Conservation (phyloP, 2,113 vertebrate genomes). For the Bubalus kerabau region DNA sequence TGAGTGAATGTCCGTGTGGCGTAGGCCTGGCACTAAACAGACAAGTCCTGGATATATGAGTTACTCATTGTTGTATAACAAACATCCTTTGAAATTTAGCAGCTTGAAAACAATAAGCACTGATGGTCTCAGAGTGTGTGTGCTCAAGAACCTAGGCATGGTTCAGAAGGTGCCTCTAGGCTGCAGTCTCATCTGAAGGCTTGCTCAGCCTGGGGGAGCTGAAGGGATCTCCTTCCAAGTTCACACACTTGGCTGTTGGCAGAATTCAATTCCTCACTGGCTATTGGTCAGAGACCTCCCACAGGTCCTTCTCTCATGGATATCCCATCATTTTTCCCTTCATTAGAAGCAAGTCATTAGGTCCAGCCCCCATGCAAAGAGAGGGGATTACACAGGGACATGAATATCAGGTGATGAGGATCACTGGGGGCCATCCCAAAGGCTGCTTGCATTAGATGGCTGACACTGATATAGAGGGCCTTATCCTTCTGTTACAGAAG, state of each 20-base stretch:
- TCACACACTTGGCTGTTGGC: neutral
- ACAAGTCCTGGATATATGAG: neutral
- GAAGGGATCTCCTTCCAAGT: neutral
- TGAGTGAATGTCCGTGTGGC: neutral
- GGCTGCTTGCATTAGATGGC: neutral
- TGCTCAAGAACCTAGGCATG: neutral
- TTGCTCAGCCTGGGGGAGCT: neutral
- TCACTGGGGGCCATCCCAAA: neutral
- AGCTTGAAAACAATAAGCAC: neutral
- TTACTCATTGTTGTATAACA: neutral
- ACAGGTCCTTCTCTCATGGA: neutral
- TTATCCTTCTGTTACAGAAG: neutral
- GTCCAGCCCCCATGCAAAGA: neutral
- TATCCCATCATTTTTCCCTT: neutral
- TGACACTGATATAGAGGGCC: neutral
- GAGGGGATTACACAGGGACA: neutral
- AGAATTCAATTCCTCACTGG: neutral
- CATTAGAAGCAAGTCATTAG: neutral
- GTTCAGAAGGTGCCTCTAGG: neutral
- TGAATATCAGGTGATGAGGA: neutral
- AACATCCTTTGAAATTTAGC: neutral
- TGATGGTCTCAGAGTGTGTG: neutral
- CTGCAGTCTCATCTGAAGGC: neutral
- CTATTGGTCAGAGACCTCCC: neutral
- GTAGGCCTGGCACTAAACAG: neutral